phyloP scores from a whole-genome alignment of 2,113 vertebrate genomes.

The Chitala chitala region DNA sequence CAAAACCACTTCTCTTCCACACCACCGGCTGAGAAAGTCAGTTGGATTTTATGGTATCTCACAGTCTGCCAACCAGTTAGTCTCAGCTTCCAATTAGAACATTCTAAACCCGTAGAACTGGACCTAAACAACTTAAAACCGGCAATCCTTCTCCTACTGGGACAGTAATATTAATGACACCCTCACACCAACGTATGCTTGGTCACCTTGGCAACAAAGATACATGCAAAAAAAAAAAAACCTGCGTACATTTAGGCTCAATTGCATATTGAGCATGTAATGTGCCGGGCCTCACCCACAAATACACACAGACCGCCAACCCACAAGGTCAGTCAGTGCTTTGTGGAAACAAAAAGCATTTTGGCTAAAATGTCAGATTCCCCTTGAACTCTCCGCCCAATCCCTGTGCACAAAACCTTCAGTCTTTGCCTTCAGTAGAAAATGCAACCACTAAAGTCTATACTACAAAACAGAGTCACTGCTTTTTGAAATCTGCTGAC shows the following conservation, averaged over 20 bases:
- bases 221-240: background rate
- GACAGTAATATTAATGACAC: background rate
- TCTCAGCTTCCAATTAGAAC: background rate
- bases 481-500: slow-evolving; percentile 26
- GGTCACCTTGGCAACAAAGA: no score
- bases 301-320: background rate
- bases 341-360: slow-evolving; percentile 27
- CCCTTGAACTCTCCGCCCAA: background rate
- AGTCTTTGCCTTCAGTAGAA: background rate
- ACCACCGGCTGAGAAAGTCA: background rate
- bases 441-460: background rate
- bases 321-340: background rate
- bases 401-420: background rate
- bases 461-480: slow-evolving; percentile 1
- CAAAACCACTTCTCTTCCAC: background rate
- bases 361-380: background rate
- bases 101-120: background rate
- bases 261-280: no score
- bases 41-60: background rate
- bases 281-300: background rate
- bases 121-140: background rate
- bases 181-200: background rate
- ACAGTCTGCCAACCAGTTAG: background rate
- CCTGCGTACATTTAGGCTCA: no score
- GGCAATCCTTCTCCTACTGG: background rate